Evolutionary conservation across 2,888 invertebrate genomes (phyloP), one percentile per base, ranked within the genome.

Genomic region (Callyntrura guangdongensis): DNA sequence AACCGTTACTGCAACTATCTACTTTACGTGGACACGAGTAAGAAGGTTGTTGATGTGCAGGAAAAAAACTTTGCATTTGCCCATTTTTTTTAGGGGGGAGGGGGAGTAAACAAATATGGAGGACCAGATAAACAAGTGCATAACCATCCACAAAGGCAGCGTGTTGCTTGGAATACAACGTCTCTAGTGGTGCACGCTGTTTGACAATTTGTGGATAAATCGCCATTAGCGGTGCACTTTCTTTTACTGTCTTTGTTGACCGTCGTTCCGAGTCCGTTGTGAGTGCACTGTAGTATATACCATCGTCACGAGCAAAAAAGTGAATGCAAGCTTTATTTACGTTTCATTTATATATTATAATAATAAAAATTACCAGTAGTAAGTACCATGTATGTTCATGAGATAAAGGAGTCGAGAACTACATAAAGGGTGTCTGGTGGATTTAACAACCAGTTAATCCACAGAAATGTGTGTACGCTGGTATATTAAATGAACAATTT

Each of bases 121-220:
- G 17, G 47, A 72, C 69, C 27, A 27, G 14, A 11, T 4, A 11
- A 27, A 12, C 64, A 53, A 11, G 5, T 59, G 53, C 25, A 27
- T 14, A 5, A 4, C 53, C 9, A 17, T 59, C n/a, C 17, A 59
- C 17, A 59, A n/a, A 53, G 11, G 53, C 5, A 14, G 11, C 17
- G 17, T 59, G 17, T 9, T 4, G 6, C 25, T 14, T 8, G 11
- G 45, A 81, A 61, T 61, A 81, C 88, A 59, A 82, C 82, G 82
- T 45, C n/a, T 22, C 69, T 47, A n/a, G n/a, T n/a, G n/a, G n/a
- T 59, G 36, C 45, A 81, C 67, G 49, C 81, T 81, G 45, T 67
- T 81, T 56, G 53, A 69, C 69, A 36, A 87, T 87, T 87, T 81
- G 69, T 81, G 79, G 12, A 81, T 45, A n/a, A 45, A 67, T 79